A percentile compares a stretch with the other conserved stretches of the same genome.
Evolutionary conservation across 2,113 vertebrate genomes (phyloP).

Genomic region (Ptilorrhoa leucosticta): DNA sequence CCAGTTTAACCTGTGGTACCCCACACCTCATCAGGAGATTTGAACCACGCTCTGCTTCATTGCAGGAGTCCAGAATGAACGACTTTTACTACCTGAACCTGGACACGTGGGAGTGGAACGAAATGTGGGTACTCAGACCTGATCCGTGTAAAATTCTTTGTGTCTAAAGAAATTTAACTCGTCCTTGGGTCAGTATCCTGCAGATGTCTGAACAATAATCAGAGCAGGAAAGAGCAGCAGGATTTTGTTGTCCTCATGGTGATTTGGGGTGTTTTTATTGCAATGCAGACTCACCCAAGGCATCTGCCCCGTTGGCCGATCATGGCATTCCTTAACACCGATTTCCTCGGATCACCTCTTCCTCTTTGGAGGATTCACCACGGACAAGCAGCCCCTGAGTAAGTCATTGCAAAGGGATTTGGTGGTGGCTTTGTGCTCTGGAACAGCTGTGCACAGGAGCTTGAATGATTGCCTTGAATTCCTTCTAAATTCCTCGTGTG

Average conservation of each 20-base stretch:
- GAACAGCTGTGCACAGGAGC: background rate
- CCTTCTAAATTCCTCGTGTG: background rate
- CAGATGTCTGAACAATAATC: accelerated
- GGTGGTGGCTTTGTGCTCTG: background rate
- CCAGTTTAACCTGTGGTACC: accelerated
- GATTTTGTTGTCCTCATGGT: accelerated
- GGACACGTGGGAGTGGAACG: slow-evolving; percentile 94
- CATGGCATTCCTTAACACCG: slow-evolving; percentile 92
- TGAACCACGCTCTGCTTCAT: background rate
- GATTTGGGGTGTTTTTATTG: background rate
- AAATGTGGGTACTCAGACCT: slow-evolving; percentile 79
- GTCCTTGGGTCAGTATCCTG: background rate
- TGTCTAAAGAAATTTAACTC: accelerated
- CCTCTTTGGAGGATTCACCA: slow-evolving; percentile 96
- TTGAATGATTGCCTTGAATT: background rate
- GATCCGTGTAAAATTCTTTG: accelerated
- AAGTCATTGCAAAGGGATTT: slow-evolving; percentile 54
- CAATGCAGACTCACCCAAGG: slow-evolving; percentile 66
- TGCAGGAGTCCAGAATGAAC: slow-evolving; percentile 89
- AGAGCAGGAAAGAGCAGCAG: background rate
- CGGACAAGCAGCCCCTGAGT: slow-evolving; percentile 92
- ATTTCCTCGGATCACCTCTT: slow-evolving; percentile 92
- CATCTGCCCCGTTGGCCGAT: slow-evolving; percentile 82
- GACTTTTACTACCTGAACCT: slow-evolving; percentile 91
- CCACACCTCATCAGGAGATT: background rate